Evolutionary conservation across 2,888 invertebrate species (phyloP), one percentile per base, ranked within the genome.

Genomic region (Encarsia formosa): DNA sequence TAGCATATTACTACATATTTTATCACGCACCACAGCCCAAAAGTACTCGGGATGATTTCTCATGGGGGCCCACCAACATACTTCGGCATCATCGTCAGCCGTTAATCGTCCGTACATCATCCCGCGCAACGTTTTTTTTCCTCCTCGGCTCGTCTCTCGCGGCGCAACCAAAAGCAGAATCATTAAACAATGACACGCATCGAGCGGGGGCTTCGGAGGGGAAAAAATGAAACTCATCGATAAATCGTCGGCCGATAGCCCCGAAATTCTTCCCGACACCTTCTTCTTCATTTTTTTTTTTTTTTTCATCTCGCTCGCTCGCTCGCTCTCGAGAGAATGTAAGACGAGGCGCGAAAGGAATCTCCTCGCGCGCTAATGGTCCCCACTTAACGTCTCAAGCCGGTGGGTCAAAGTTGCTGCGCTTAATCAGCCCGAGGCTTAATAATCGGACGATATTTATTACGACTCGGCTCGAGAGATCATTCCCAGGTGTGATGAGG

Each of bases 321-420:
- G n/a, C n/a, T 6, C 26, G 26, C 6, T 6, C 26, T 8, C 6
- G 6, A 6, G 26, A 11, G 34, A 34, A 34, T 15, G 9, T 15
- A 23, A 24, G 19, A 23, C 29, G 35, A 35, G 56, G 54, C 52
- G 51, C 58, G 57, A 56, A 52, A 65, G 63, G 63, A 66, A 67
- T 67, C 63, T 65, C 63, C 64, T 65, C 43, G 37, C 49, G 51
- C 54, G 68, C 67, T 73, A 72, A 73, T 73, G 70, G 73, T 63
- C 66, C n/a, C 73, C 71, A 73, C 73, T 73, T 73, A 73, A 72
- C 73, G 66, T 73, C 71, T 71, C 71, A 71, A 71, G 64, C 70
- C n/a, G n/a, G n/a, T n/a, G n/a, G n/a, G n/a, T n/a, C n/a, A n/a
- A n/a, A n/a, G n/a, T n/a, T n/a, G n/a, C n/a, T n/a, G n/a, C n/a